Evolutionary conservation across 2,113 vertebrate species (phyloP), one percentile per base, ranked within the genome.

Genomic region (Cyanoderma ruficeps): DNA sequence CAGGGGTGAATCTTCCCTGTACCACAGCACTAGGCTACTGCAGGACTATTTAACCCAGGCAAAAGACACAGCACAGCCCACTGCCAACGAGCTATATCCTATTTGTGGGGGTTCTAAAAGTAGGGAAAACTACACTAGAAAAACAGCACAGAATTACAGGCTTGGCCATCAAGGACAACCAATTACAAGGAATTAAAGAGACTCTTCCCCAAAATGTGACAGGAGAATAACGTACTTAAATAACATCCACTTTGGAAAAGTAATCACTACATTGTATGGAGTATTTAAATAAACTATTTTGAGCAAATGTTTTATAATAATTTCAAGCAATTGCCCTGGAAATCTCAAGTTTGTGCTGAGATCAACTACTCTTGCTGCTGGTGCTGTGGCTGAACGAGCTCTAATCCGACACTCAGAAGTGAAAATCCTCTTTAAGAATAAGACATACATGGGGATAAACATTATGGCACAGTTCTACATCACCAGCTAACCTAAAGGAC

Each of bases 271-370:
- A 63, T 77, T 90, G 64, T 90, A 37, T 7, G 28, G 23, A 71
- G 50, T 41, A 85, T 64, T 92, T 68, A 64, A 78, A 85, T 65
- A 80, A 16, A 83, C 71, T 90, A 77, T 83, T 90, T 63, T 50
- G 39, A 94, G 72, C 59, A 83, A 82, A 76, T 79, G 37, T 77
- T 97, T 94, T 71, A 59, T 82, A 93, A 89, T 75, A 60, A 97
- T 95, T 95, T 95, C 60, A 95, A 94, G 41, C 23, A 81, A 97
- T 81, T 94, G 35, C 33, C 74, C 49, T 24, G 55, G 69, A 97
- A 97, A 78, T 92, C 96, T 96, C 60, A 50, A 81, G 74, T 89
- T 83, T 96, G 88, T 97, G 90, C 93, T 57, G 90, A 92, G 92
- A 93, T 92, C 67, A 27, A 68, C 83, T 89, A 24, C 49, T 57